Conservation (phyloP, 2,888 invertebrate species). For the Chouioia cunea region DNA sequence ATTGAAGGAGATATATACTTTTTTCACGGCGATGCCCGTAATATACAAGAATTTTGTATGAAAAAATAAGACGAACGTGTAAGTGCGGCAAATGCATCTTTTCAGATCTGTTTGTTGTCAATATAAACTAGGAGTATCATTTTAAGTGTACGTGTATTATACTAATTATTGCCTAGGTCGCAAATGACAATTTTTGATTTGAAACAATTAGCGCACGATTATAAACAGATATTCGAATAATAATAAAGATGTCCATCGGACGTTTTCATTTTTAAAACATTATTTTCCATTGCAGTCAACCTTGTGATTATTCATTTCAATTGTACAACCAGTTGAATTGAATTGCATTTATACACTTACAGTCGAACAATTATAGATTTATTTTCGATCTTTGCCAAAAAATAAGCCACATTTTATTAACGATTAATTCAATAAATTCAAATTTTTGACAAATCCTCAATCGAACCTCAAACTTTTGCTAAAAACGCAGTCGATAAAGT, state of each 20-base stretch:
- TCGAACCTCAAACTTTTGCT: too few species aligned
- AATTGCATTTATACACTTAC: neutral
- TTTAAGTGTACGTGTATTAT: slow-evolving; percentile 64
- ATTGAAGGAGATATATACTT: slow-evolving; percentile 25
- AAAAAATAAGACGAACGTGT: slow-evolving; percentile 40
- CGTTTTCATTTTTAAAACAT: slow-evolving; percentile 63
- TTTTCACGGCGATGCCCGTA: slow-evolving; percentile 50
- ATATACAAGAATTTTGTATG: slow-evolving; percentile 58
- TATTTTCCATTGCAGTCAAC: slow-evolving; percentile 24
- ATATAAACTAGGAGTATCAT: slow-evolving; percentile 52
- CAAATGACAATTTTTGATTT: slow-evolving; percentile 55
- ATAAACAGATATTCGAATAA: slow-evolving; percentile 63
- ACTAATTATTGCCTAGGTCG: slow-evolving; percentile 63
- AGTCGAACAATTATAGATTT: too few species aligned
- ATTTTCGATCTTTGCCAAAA: too few species aligned
- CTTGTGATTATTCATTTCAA: slow-evolving; percentile 10
- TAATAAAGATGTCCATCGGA: slow-evolving; percentile 64
- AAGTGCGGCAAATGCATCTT: slow-evolving; percentile 45
- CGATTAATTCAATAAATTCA: too few species aligned
- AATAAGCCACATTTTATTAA: too few species aligned
- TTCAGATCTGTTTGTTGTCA: slow-evolving; percentile 55
- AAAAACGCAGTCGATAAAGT: too few species aligned
- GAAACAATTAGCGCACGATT: slow-evolving; percentile 62
- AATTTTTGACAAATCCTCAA: too few species aligned
- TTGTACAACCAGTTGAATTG: neutral